These are phyloP conservation scores for Timema cristinae DNA, from an alignment of 2,888 invertebrate species.

Conservation along the genomic window DNA sequence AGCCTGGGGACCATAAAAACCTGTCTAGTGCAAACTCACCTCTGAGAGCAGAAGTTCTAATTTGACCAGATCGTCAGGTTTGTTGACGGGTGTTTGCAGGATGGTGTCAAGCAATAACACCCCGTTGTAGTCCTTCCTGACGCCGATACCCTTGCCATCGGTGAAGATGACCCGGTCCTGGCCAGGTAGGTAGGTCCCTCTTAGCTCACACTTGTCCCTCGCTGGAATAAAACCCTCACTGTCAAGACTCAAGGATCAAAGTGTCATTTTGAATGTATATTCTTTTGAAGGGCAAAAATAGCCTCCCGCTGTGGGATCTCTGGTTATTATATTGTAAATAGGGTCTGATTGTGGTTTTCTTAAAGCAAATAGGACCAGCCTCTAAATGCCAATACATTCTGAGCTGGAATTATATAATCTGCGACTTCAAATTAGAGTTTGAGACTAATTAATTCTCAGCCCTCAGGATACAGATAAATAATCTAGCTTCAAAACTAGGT, in stretches of 20 bases:
- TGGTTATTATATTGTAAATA: no score
- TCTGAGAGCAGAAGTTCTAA: conserved; percentile 84
- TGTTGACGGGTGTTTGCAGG: conserved; percentile 74
- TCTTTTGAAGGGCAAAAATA: no score
- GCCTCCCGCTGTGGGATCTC: no score
- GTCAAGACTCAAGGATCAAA: not conserved
- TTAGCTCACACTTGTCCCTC: conserved; percentile 49
- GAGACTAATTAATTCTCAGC: no score
- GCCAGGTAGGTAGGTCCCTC: conserved; percentile 42
- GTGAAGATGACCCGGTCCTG: conserved; percentile 81
- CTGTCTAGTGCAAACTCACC: conserved; percentile 47
- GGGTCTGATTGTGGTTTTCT: no score
- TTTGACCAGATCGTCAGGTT: conserved; percentile 73
- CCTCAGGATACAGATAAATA: no score
- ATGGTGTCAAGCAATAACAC: conserved; percentile 84
- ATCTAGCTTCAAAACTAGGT: no score
- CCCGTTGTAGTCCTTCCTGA: conserved; percentile 87
- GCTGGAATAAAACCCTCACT: conserved; percentile 47
- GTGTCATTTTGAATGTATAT: no score
- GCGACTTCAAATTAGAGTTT: no score
- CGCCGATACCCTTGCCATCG: conserved; percentile 75
- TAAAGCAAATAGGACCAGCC: no score
- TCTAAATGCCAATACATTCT: no score
- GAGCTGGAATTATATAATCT: no score
- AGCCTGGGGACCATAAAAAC: not conserved